Conservation (phyloP, 2,113 vertebrate species). For the Pseudonaja textilis region DNA sequence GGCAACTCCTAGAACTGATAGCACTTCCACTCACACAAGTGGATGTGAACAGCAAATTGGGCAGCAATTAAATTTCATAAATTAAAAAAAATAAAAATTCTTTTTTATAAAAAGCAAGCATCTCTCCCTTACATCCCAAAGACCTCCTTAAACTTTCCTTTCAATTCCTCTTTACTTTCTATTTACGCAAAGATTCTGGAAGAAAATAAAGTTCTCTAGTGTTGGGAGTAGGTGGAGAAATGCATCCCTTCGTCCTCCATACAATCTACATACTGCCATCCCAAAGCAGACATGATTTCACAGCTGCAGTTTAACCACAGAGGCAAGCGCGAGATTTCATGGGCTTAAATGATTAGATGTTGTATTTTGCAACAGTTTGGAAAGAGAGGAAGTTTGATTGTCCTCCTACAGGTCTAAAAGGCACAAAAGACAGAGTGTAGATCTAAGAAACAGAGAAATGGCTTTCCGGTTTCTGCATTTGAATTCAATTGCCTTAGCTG, state of each 20-base stretch:
- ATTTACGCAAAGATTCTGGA: background rate
- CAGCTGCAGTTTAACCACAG: background rate
- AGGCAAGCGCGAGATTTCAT: background rate
- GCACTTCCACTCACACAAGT: background rate
- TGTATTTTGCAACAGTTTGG: background rate
- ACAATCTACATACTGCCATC: background rate
- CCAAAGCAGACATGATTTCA: background rate
- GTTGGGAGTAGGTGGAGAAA: background rate
- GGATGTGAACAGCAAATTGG: background rate
- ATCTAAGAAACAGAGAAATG: background rate
- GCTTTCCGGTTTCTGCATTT: background rate
- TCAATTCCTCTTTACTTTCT: background rate
- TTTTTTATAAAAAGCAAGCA: background rate
- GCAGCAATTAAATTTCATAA: background rate
- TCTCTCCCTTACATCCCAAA: background rate
- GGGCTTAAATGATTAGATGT: background rate
- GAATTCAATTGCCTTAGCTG: constrained; percentile 12
- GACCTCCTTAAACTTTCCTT: background rate
- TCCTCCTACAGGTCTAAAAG: background rate
- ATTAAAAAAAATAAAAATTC: background rate
- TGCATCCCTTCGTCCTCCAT: background rate
- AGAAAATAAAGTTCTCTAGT: background rate
- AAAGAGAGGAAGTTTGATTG: accelerated
- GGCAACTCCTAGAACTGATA: background rate
- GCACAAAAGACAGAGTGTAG: background rate